Evolutionary conservation across 1,140 invertebrate species (phyloP).

Genomic region (Acromyrmex heyeri): DNA sequence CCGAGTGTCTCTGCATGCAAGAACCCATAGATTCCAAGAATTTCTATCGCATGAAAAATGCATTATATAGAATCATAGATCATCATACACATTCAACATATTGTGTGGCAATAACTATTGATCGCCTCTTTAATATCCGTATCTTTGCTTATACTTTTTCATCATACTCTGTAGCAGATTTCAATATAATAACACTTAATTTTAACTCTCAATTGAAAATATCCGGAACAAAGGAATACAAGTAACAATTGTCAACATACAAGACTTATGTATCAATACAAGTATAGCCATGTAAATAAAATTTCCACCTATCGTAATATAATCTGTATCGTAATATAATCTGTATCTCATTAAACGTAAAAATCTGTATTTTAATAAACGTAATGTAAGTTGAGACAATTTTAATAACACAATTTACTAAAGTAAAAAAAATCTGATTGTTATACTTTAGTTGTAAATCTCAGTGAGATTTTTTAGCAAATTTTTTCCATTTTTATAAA

Average conservation of each 20-base stretch:
- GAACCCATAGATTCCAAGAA: conserved; percentile 20
- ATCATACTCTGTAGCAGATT: conserved; percentile 33
- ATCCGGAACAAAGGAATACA: conserved; percentile 54
- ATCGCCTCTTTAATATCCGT: conserved; percentile 38
- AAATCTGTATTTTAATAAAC: not conserved
- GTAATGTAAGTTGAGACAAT: not conserved
- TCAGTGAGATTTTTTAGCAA: not conserved
- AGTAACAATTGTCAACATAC: conserved; percentile 34
- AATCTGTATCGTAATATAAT: not conserved
- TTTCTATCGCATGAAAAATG: conserved; percentile 29
- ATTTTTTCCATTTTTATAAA: not conserved
- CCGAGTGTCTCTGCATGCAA: conserved; percentile 38
- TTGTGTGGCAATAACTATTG: conserved; percentile 44
- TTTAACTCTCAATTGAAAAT: conserved; percentile 49
- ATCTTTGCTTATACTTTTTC: conserved; percentile 41
- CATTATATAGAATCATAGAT: conserved; percentile 54
- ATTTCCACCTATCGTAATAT: not conserved
- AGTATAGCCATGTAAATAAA: conserved; percentile 4
- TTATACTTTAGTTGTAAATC: not conserved
- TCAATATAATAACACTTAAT: conserved; percentile 52
- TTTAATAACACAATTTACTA: not conserved
- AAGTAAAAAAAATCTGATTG: not conserved
- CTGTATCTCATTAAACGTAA: not conserved
- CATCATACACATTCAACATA: conserved; percentile 52
- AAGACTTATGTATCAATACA: not conserved